Evolutionary conservation across 2,888 invertebrate species (phyloP).

Genomic region (Brachyptera putata): DNA sequence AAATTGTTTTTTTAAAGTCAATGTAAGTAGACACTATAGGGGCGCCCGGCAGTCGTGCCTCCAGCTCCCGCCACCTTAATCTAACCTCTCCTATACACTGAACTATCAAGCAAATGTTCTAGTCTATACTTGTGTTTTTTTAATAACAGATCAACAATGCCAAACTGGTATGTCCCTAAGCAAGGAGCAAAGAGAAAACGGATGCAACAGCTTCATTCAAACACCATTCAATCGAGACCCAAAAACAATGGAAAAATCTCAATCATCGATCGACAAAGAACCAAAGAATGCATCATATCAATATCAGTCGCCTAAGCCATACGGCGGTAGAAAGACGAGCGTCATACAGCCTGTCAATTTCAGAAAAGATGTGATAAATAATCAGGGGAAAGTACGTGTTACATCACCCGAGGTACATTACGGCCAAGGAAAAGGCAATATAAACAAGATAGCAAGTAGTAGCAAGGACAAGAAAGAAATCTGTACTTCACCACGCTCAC

Average conservation of each 20-base stretch:
- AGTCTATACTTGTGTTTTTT: no score
- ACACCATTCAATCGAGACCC: conserved; percentile 38
- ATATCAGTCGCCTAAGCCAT: not conserved
- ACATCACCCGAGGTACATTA: not conserved
- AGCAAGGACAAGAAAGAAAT: not conserved
- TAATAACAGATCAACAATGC: conserved; percentile 37
- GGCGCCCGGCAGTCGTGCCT: no score
- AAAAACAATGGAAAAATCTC: conserved; percentile 9
- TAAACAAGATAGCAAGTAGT: not conserved
- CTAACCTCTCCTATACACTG: no score
- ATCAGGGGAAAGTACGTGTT: not conserved
- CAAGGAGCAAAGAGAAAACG: conserved; percentile 23
- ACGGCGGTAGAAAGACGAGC: not conserved
- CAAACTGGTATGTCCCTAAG: conserved; percentile 31
- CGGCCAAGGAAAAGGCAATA: not conserved
- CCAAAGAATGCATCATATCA: not conserved
- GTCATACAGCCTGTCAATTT: not conserved
- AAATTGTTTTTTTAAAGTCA: no score
- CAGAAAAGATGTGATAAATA: not conserved
- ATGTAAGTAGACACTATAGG: no score
- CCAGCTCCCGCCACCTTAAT: no score
- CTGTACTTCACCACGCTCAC: not conserved
- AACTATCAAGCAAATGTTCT: no score
- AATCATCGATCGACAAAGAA: not conserved
- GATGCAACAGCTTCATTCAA: conserved; percentile 35